A percentile compares a stretch with the other conserved stretches of the same genome.
Conservation (phyloP, 53 echinoderm and acorn worm species). For the Luidia sarsii region DNA sequence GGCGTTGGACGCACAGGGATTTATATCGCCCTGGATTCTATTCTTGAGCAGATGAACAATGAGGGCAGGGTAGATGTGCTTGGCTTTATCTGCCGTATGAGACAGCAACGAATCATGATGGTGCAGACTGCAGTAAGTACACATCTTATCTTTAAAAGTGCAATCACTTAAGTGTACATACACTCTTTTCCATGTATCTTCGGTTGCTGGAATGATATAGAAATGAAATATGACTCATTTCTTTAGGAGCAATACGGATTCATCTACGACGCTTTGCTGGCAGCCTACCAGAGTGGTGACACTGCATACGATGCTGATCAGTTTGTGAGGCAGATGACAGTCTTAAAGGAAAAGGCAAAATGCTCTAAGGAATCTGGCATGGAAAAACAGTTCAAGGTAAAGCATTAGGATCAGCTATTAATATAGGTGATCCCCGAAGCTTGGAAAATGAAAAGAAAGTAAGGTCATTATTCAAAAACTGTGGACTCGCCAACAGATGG, state of each 20-base stretch:
- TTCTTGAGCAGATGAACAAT: constrained; percentile 59
- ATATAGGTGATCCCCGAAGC: too few species aligned
- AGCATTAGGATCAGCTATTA: too few species aligned
- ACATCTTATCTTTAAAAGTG: too few species aligned
- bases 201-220: too few species aligned
- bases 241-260: constrained; percentile 78
- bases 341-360: constrained; percentile 37
- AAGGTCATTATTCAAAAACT: too few species aligned
- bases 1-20: constrained; percentile 60
- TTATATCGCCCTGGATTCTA: constrained; percentile 69
- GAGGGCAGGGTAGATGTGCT: constrained; percentile 56
- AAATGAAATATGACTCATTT: too few species aligned
- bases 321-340: neutral
- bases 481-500: too few species aligned
- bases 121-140: constrained; percentile 70
- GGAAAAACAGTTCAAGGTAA: constrained; percentile 73
- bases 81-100: constrained; percentile 67
- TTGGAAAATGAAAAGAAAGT: too few species aligned
- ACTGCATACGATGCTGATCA: constrained; percentile 36
- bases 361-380: constrained; percentile 30
- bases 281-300: constrained; percentile 57
- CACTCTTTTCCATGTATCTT: too few species aligned
- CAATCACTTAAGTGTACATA: too few species aligned
- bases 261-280: constrained; percentile 69
- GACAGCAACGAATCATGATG: constrained; percentile 71